Evolutionary conservation across 2,797 vertebrate species (phyloP), one percentile per base, ranked within the genome.

Genomic region (Poecilia gillii): DNA sequence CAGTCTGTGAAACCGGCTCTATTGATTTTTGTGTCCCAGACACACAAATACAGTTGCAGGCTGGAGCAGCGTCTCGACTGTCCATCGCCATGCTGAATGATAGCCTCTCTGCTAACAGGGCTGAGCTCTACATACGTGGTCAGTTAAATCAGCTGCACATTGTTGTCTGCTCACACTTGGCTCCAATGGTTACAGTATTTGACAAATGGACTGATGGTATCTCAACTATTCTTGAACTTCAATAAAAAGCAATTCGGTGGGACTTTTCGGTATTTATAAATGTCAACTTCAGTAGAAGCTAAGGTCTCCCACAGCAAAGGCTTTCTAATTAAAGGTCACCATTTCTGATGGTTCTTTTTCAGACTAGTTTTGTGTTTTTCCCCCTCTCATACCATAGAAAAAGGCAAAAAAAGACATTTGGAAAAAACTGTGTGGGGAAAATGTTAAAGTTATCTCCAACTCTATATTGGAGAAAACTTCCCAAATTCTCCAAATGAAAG

Each of bases 251-350:
- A 92, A 94, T 95, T 95, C 93, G 91, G 77, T 23, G 88, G 92
- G 92, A 94, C 94, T 93, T 93, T 93, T 90, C 82, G 79, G 89
- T 95, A 94, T 96, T 95, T 94, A 94, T 93, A 96, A 96, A 96
- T 96, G 94, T 96, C 94, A 96, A 84, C 90, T 90, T 93, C 92
- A 92, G 93, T 94, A 93, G 93, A 94, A 94, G 91, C 83, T 84
- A 83, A 89, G 93, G 92, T 94, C 92, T 91, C 82, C 83, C 16
- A 76, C 88, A 80, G 81, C 89, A 90, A 92, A 92, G 86, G 92
- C 92, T 94, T 93, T 92, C 93, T 95, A 96, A 96, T 96, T 95
- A 96, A 96, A 96, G 95, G 96, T 96, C 96, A 96, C 88, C 84
- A 82, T 91, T 90, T 88, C 84, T 89, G 93, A 93, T 93, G 94